A percentile compares a stretch with the other conserved stretches of the same genome.
phyloP scores from a whole-genome alignment of 2,888 invertebrate species.

The Acrobasis repandana region DNA sequence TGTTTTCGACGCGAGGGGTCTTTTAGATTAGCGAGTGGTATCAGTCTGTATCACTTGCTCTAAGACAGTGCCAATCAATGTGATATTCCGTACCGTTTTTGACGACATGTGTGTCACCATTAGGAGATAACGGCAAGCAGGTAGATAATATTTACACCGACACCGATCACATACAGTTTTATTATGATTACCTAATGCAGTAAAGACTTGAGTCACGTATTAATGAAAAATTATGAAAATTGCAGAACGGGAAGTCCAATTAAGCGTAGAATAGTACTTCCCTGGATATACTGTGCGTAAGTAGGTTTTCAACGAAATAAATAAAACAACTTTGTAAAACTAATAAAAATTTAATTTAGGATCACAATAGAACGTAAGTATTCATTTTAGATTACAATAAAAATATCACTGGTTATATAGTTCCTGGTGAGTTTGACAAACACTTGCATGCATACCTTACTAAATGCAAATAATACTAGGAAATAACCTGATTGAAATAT shows the following conservation, averaged over 20 bases:
- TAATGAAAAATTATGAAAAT: not conserved
- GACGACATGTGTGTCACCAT: too few species aligned
- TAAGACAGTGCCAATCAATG: too few species aligned
- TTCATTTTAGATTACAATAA: slow-evolving; percentile 50
- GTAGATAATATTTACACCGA: too few species aligned
- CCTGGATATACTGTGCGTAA: not conserved
- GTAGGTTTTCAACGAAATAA: slow-evolving; percentile 30
- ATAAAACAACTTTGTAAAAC: slow-evolving; percentile 59
- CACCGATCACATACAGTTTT: too few species aligned
- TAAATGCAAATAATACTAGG: slow-evolving; percentile 15
- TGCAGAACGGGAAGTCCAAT: not conserved
- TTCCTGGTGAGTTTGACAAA: slow-evolving; percentile 21
- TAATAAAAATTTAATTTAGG: slow-evolving; percentile 77
- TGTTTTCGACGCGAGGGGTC: too few species aligned
- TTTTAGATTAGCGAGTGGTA: too few species aligned
- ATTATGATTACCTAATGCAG: too few species aligned
- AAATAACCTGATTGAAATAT: not conserved
- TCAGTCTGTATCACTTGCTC: too few species aligned
- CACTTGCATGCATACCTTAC: slow-evolving; percentile 26
- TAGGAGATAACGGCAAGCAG: too few species aligned
- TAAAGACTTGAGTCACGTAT: not conserved
- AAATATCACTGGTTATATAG: slow-evolving; percentile 36
- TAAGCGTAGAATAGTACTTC: not conserved
- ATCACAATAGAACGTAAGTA: slow-evolving; percentile 65
- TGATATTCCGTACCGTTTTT: too few species aligned